phyloP scores from a whole-genome alignment of 2,888 invertebrate genomes.

The Plebejus anna region DNA sequence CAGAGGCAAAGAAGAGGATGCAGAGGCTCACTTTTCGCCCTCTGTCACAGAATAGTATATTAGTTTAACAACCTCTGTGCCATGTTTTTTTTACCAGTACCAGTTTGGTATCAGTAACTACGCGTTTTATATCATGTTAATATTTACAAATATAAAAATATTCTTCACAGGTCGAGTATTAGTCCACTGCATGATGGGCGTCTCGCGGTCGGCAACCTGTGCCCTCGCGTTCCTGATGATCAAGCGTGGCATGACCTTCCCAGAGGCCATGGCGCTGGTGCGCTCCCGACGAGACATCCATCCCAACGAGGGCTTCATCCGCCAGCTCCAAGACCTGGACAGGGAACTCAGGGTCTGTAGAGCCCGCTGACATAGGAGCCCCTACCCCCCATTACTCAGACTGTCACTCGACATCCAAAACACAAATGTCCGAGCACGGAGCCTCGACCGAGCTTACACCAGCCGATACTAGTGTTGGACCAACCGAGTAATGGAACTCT shows the following conservation, averaged over 20 bases:
- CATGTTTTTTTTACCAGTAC: too few species aligned
- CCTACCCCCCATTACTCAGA: slow-evolving; percentile 51
- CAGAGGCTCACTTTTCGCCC: too few species aligned
- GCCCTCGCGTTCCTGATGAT: slow-evolving; percentile 91
- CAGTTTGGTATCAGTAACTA: too few species aligned
- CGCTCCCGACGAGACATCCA: slow-evolving; percentile 85
- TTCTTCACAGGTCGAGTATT: slow-evolving; percentile 83
- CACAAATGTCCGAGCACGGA: slow-evolving; percentile 55
- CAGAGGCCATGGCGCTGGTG: slow-evolving; percentile 86
- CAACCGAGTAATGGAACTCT: background rate
- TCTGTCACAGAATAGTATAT: too few species aligned
- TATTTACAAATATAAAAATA: too few species aligned
- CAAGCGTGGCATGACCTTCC: slow-evolving; percentile 85
- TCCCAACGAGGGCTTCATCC: slow-evolving; percentile 90
- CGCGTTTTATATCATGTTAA: too few species aligned
- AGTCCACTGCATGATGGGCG: slow-evolving; percentile 90
- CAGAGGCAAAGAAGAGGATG: too few species aligned
- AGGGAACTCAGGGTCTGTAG: slow-evolving; percentile 79
- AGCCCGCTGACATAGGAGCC: slow-evolving; percentile 67
- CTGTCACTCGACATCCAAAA: slow-evolving; percentile 48
- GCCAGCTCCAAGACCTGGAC: slow-evolving; percentile 86
- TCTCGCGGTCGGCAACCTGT: slow-evolving; percentile 90
- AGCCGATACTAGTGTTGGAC: slow-evolving; percentile 43
- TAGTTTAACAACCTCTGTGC: too few species aligned
- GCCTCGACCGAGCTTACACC: slow-evolving; percentile 59